A percentile compares a stretch with the other conserved stretches of the same genome.
phyloP scores from a whole-genome alignment of 2,113 vertebrate species.

The Eira barbara region DNA sequence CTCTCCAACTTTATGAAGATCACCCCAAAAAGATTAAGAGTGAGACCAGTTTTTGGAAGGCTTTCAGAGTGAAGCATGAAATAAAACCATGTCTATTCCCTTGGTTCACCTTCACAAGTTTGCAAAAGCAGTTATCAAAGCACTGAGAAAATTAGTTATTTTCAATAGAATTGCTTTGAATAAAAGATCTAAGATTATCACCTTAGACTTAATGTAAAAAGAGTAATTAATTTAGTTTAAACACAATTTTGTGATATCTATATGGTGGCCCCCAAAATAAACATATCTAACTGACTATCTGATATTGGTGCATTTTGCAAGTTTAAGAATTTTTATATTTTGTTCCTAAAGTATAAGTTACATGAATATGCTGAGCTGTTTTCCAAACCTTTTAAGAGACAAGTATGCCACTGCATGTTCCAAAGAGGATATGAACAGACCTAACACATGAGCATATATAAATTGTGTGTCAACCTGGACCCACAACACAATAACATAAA shows the following conservation, averaged over 20 bases:
- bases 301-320: slow-evolving; percentile 73
- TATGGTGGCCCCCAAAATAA: slow-evolving; percentile 68
- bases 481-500: neutral
- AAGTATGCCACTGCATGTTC: slow-evolving; percentile 29
- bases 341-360: slow-evolving; percentile 57
- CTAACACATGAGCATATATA: slow-evolving; percentile 27
- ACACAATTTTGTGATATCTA: slow-evolving; percentile 76
- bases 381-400: slow-evolving; percentile 66
- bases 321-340: slow-evolving; percentile 71
- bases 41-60: neutral
- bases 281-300: slow-evolving; percentile 62
- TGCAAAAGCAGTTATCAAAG: slow-evolving; percentile 31
- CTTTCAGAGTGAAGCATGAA: slow-evolving; percentile 56
- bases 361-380: slow-evolving; percentile 61
- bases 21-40: slow-evolving; percentile 5
- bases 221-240: slow-evolving; percentile 10
- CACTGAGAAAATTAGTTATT: slow-evolving; percentile 60
- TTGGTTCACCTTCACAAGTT: slow-evolving; percentile 71
- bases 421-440: neutral
- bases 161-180: slow-evolving; percentile 55
- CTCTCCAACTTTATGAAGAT: slow-evolving; percentile 49
- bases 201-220: slow-evolving; percentile 55
- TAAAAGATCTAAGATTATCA: slow-evolving; percentile 33
- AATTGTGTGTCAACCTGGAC: slow-evolving; percentile 35
- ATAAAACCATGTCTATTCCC: slow-evolving; percentile 65